Conservation (phyloP, 2,888 invertebrate genomes). For the Crocallis elinguaria region DNA sequence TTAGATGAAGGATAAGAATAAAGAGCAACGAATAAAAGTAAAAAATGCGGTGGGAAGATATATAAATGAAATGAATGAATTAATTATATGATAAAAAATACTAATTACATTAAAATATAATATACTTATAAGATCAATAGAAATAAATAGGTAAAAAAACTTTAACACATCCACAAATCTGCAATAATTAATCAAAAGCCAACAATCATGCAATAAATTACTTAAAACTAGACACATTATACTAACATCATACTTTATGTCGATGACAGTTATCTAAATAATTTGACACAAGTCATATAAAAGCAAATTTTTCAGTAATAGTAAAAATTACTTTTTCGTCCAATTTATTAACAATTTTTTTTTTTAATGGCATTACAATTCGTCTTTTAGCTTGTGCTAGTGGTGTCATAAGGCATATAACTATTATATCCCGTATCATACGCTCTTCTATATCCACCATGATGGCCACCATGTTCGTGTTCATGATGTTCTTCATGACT, state of each 20-base stretch:
- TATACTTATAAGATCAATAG: constrained; percentile 8
- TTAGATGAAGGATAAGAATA: constrained; percentile 3
- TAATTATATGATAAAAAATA: background rate
- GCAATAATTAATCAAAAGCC: constrained; percentile 51
- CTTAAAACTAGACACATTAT: constrained; percentile 38
- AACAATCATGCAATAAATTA: constrained; percentile 56
- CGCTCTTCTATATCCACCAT: constrained; percentile 83
- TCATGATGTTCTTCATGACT: constrained; percentile 88
- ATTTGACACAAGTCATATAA: too few relatives aligned
- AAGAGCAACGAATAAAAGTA: background rate
- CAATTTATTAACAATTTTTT: too few relatives aligned
- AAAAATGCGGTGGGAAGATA: constrained; percentile 29
- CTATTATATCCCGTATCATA: constrained; percentile 77
- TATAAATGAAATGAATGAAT: background rate
- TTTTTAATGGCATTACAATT: constrained; percentile 1
- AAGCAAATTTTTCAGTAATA: too few relatives aligned
- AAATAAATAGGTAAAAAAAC: constrained; percentile 30
- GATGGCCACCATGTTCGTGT: constrained; percentile 81
- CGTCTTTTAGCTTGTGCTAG: constrained; percentile 48
- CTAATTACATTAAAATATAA: background rate
- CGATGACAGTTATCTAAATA: too few relatives aligned
- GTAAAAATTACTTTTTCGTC: too few relatives aligned
- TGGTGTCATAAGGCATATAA: constrained; percentile 74
- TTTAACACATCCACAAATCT: constrained; percentile 56
- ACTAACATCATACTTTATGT: constrained; percentile 1